Conservation (phyloP, 2,888 invertebrate species). For the Linnaemya tessellans region DNA sequence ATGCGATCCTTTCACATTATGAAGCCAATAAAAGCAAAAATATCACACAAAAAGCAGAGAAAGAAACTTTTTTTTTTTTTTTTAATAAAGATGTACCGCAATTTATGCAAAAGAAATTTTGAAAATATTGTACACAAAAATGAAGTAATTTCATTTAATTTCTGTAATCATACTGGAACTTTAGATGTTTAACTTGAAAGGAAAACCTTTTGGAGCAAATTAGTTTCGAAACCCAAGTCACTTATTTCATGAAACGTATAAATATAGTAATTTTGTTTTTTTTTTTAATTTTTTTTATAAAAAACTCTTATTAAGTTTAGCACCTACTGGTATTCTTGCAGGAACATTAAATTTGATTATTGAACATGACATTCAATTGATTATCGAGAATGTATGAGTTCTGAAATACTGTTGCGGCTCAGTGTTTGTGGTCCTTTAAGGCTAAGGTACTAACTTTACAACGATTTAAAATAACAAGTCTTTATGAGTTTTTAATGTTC, state of each 20-base stretch:
- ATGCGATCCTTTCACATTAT: constrained; percentile 64
- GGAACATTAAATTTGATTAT: not conserved
- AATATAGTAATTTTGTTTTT: constrained; percentile 49
- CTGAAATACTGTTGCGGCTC: not conserved
- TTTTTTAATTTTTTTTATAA: not conserved
- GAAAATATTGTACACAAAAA: constrained; percentile 6
- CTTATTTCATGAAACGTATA: not conserved
- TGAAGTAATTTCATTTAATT: constrained; percentile 47
- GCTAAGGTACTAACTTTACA: not conserved
- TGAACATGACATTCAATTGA: constrained; percentile 21
- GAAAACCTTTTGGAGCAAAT: not conserved
- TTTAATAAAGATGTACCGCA: not conserved
- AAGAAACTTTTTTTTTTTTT: not conserved
- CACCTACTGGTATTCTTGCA: constrained; percentile 31
- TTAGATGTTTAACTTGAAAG: not conserved
- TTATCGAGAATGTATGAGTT: constrained; percentile 9
- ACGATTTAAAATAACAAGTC: not conserved
- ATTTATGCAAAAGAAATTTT: not conserved
- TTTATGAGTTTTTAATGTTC: not conserved
- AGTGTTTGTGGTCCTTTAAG: not conserved
- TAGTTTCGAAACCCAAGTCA: not conserved
- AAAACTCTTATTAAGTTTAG: constrained; percentile 43
- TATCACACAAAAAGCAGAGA: not conserved
- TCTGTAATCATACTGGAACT: constrained; percentile 1
- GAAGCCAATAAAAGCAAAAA: constrained; percentile 24